Evolutionary conservation across 2,113 vertebrate genomes (phyloP).

Genomic region (Morone chrysops): DNA sequence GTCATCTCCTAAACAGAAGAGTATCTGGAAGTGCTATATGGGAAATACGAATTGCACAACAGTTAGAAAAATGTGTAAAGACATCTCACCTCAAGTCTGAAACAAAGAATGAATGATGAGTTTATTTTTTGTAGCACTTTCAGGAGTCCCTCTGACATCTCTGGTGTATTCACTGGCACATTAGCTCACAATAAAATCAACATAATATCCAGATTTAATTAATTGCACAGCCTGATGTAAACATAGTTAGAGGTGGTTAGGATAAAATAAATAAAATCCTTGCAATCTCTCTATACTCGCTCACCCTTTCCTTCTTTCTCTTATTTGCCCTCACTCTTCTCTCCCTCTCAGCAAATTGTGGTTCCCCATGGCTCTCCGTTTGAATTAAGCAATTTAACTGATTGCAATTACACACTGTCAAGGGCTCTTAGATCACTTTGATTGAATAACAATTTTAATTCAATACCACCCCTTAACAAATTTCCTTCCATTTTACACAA

Average conservation of each 20-base stretch:
- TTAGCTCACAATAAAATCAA: constrained; percentile 32
- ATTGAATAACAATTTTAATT: constrained; percentile 71
- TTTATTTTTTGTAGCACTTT: background rate
- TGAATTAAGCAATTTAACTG: constrained; percentile 75
- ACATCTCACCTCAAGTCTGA: background rate
- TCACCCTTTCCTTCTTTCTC: background rate
- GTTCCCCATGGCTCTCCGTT: constrained; percentile 64
- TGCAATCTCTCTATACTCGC: background rate
- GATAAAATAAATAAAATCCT: constrained; percentile 54
- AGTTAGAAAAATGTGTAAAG: background rate
- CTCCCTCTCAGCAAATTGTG: constrained; percentile 23
- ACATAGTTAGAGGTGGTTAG: constrained; percentile 64
- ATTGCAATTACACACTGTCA: constrained; percentile 79
- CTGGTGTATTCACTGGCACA: background rate
- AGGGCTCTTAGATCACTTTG: constrained; percentile 67
- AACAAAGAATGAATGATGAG: background rate
- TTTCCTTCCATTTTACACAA: constrained; percentile 49
- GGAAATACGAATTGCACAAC: background rate
- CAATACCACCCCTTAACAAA: constrained; percentile 42
- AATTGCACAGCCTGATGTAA: constrained; percentile 60
- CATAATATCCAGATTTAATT: constrained; percentile 47
- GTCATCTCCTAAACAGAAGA: background rate
- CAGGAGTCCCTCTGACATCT: background rate
- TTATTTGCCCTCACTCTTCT: background rate
- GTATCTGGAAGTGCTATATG: background rate